phyloP scores from a whole-genome alignment of 2,113 vertebrate genomes.

The Mesembrinibis cayennensis region DNA sequence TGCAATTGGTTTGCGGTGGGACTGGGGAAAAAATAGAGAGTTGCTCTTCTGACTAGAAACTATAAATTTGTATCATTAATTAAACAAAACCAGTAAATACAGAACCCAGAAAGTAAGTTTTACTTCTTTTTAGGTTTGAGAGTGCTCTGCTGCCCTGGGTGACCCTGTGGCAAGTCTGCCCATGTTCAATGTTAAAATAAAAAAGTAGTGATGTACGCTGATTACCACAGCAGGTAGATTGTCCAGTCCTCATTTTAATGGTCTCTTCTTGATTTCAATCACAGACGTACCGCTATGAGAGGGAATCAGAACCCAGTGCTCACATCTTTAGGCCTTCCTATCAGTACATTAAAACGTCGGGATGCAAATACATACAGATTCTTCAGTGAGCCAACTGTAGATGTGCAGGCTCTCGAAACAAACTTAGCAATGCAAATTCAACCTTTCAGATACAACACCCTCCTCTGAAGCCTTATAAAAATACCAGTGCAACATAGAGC shows the following conservation, averaged over 20 bases:
- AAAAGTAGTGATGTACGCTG: not conserved
- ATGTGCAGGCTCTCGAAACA: not conserved
- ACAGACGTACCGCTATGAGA: not conserved
- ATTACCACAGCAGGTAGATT: not conserved
- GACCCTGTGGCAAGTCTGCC: not conserved
- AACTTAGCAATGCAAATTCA: not conserved
- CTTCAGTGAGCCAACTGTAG: not conserved
- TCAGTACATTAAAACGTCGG: not conserved
- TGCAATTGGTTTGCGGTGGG: not conserved
- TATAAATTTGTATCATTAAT: not conserved
- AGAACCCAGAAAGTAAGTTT: not conserved
- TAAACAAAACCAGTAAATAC: not conserved
- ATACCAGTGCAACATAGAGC: constrained; percentile 54
- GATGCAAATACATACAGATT: not conserved
- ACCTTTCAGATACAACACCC: not conserved
- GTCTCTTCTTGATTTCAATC: not conserved
- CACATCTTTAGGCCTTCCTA: not conserved
- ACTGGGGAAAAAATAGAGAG: not conserved
- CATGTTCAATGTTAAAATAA: not conserved
- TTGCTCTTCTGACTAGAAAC: not conserved
- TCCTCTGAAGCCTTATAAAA: constrained; percentile 61
- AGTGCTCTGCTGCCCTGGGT: not conserved
- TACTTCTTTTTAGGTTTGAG: not conserved
- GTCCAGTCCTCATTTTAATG: constrained; percentile 17
- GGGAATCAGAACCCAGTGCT: not conserved